A percentile compares a stretch with the other conserved stretches of the same genome.
phyloP scores from a whole-genome alignment of 2,888 invertebrate species.

The Leptinotarsa peninsularis region DNA sequence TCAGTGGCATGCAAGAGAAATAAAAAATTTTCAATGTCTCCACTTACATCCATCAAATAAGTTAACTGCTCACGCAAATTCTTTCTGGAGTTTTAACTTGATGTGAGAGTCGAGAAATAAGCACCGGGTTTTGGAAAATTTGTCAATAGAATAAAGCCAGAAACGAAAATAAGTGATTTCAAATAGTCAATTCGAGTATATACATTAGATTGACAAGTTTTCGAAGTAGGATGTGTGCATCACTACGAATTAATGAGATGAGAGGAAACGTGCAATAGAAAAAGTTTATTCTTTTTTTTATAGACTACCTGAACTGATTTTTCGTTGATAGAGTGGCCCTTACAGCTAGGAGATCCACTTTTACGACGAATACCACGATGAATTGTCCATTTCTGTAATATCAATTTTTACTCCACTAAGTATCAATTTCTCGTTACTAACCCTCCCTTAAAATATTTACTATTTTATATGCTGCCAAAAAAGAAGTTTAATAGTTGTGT shows the following conservation, averaged over 20 bases:
- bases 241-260: slow-evolving; percentile 8
- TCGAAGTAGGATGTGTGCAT: not conserved
- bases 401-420: slow-evolving; percentile 36
- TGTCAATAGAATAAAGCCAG: not conserved
- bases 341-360: slow-evolving; percentile 71
- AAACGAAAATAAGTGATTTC: too few species aligned
- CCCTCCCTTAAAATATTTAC: slow-evolving; percentile 10
- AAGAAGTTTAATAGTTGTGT: not conserved
- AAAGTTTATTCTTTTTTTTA: slow-evolving; percentile 26
- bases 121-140: not conserved
- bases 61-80: too few species aligned
- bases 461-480: not conserved
- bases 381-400: slow-evolving; percentile 82
- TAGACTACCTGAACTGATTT: slow-evolving; percentile 70
- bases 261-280: slow-evolving; percentile 3
- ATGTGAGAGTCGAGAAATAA: not conserved
- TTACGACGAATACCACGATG: slow-evolving; percentile 84
- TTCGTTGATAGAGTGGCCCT: slow-evolving; percentile 68
- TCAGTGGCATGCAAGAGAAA: not conserved
- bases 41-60: not conserved
- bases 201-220: slow-evolving; percentile 7
- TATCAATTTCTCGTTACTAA: slow-evolving; percentile 18
- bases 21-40: not conserved
- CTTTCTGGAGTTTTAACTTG: not conserved
- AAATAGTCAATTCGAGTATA: too few species aligned